Conservation (phyloP, 2,888 invertebrate species). For the Muschampia plurimacula region DNA sequence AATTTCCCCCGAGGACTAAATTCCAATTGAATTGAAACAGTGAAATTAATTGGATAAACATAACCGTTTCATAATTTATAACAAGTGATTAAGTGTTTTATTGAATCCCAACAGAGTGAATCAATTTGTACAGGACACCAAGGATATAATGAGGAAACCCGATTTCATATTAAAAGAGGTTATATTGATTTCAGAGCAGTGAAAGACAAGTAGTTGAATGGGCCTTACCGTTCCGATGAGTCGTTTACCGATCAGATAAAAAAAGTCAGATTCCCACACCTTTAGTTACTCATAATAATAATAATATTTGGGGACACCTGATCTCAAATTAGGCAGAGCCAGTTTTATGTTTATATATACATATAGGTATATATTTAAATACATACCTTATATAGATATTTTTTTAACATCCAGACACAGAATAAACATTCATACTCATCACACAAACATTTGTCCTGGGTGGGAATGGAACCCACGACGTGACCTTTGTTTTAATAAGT, state of each 20-base stretch:
- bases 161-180: neutral
- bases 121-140: conserved; percentile 8
- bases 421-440: too few species aligned
- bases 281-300: too few species aligned
- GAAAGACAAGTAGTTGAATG: neutral
- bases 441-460: too few species aligned
- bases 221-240: neutral
- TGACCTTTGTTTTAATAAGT: too few species aligned
- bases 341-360: too few species aligned
- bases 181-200: neutral
- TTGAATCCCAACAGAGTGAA: conserved; percentile 19
- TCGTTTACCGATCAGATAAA: neutral
- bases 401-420: too few species aligned
- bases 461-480: too few species aligned
- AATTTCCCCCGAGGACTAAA: conserved; percentile 9
- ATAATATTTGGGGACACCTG: too few species aligned
- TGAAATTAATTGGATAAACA: conserved; percentile 33
- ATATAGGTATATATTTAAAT: too few species aligned
- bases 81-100: conserved; percentile 22
- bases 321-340: too few species aligned
- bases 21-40: conserved; percentile 31
- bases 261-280: too few species aligned
- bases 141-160: conserved; percentile 5
- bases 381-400: too few species aligned
- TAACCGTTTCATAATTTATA: conserved; percentile 34